Evolutionary conservation across 2,888 invertebrate genomes (phyloP).

Genomic region (Eilema caniola): DNA sequence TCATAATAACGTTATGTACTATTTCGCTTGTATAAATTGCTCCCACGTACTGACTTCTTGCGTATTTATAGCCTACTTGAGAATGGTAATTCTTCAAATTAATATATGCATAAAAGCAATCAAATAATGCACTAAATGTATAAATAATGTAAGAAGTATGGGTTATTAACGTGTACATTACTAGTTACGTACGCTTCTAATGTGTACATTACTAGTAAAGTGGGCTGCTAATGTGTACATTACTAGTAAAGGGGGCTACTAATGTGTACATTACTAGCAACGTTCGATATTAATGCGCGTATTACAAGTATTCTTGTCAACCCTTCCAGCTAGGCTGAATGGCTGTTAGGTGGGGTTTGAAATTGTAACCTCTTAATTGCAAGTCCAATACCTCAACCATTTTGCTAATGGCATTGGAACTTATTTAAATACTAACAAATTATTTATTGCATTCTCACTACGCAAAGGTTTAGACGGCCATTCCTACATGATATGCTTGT

Average conservation of each 20-base stretch:
- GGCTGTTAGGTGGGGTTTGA: not conserved
- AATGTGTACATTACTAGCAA: not conserved
- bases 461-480: constrained; percentile 36
- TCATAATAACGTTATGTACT: constrained; percentile 32
- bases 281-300: not conserved
- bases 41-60: constrained; percentile 26
- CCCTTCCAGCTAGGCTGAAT: not conserved
- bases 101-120: not conserved
- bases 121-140: not conserved
- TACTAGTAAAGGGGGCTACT: not conserved
- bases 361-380: not conserved
- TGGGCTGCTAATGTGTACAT: not conserved
- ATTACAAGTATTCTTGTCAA: not conserved
- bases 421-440: not conserved
- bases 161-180: not conserved
- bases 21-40: constrained; percentile 41
- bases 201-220: not conserved
- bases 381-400: not conserved
- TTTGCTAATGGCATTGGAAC: not conserved
- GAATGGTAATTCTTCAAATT: not conserved
- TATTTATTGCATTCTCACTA: constrained; percentile 12
- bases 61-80: not conserved
- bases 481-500: constrained; percentile 49
- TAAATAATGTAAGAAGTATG: not conserved
- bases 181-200: not conserved